Percentiles rank a stretch among this genome's conserved stretches.
phyloP scores from a whole-genome alignment of 53 echinoderm and acorn worm genomes.

The Holothuria scabra region DNA sequence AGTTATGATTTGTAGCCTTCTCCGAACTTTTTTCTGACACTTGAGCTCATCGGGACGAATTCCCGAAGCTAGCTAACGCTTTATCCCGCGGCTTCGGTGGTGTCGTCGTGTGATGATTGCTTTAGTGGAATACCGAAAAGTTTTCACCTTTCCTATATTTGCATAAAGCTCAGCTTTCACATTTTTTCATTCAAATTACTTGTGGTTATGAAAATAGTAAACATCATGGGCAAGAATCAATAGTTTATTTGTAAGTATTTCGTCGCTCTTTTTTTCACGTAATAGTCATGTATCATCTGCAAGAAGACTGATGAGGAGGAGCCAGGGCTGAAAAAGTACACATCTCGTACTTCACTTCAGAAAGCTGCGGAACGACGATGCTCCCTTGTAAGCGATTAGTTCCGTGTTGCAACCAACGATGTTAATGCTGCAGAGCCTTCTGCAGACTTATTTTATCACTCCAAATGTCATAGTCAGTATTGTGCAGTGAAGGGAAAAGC shows the following conservation, averaged over 20 bases:
- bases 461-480: slow-evolving; percentile 11
- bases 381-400: slow-evolving; percentile 35
- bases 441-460: slow-evolving; percentile 55
- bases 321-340: slow-evolving; percentile 45
- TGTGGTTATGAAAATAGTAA: background rate
- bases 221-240: background rate
- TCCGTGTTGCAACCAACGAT: slow-evolving; percentile 30
- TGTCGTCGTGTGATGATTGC: no score
- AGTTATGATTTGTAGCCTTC: no score
- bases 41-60: no score
- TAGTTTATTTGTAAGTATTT: no score
- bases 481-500: slow-evolving; percentile 51
- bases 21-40: no score
- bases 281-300: slow-evolving; percentile 43
- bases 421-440: slow-evolving; percentile 33
- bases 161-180: no score
- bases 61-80: no score
- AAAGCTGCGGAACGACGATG: slow-evolving; percentile 33
- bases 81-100: no score
- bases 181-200: background rate
- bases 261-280: background rate
- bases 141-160: no score
- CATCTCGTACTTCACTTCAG: slow-evolving; percentile 36
- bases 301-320: slow-evolving; percentile 42
- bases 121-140: no score